A percentile compares a stretch with the other conserved stretches of the same genome.
phyloP scores from a whole-genome alignment of 2,888 invertebrate species.

The Drosophila neutralis region DNA sequence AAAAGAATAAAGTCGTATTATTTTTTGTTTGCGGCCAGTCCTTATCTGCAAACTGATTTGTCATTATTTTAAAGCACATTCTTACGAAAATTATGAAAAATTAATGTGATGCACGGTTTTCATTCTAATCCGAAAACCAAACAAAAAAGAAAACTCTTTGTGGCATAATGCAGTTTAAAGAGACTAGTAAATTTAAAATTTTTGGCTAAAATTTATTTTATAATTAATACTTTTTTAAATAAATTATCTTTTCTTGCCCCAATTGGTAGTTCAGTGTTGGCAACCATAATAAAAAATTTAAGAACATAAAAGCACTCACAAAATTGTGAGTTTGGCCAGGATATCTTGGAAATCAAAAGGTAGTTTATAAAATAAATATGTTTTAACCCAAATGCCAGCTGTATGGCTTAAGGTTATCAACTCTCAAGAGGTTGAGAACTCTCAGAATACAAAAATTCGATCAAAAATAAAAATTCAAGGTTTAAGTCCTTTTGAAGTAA shows the following conservation, averaged over 20 bases:
- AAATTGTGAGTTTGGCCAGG: background rate
- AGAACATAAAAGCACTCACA: rapidly evolving
- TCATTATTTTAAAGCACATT: conserved; percentile 80
- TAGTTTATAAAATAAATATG: background rate
- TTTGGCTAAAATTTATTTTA: background rate
- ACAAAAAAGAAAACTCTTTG: background rate
- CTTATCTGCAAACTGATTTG: conserved; percentile 83
- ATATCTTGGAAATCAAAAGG: background rate
- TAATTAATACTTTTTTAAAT: background rate
- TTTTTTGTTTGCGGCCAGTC: conserved; percentile 31
- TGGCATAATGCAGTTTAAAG: background rate
- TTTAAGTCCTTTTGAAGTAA: background rate
- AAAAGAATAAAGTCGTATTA: conserved; percentile 44
- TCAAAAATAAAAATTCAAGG: background rate
- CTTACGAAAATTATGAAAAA: conserved; percentile 67
- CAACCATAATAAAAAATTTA: background rate
- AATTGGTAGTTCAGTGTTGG: background rate
- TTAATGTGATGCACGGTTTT: conserved; percentile 38
- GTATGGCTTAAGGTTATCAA: background rate
- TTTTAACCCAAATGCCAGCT: background rate
- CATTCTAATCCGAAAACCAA: conserved; percentile 9
- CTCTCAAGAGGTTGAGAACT: background rate
- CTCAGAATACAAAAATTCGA: background rate
- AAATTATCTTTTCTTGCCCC: background rate
- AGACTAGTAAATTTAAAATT: background rate